Conservation (phyloP, 2,113 vertebrate species). For the Dasypus novemcinctus region DNA sequence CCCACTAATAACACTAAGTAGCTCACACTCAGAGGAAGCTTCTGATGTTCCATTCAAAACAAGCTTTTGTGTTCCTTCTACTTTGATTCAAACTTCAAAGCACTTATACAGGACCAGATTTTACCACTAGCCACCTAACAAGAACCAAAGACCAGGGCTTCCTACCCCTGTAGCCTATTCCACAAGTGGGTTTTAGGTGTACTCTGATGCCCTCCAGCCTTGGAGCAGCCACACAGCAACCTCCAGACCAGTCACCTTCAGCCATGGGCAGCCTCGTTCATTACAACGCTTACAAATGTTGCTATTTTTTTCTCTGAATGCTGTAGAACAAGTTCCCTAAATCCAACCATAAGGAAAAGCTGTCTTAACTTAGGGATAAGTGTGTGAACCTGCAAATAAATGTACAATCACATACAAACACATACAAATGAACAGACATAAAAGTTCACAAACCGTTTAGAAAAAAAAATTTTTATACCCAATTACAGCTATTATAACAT, state of each 20-base stretch:
- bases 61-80: slow-evolving; percentile 4
- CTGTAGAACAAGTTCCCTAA: not conserved
- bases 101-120: slow-evolving; percentile 6
- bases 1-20: not conserved
- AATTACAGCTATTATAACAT: not conserved
- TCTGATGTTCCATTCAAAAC: slow-evolving; percentile 23
- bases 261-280: not conserved
- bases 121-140: slow-evolving; percentile 32
- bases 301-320: slow-evolving; percentile 37
- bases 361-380: slow-evolving; percentile 11
- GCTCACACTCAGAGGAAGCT: not conserved
- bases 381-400: not conserved
- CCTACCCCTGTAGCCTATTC: not conserved
- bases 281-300: not conserved
- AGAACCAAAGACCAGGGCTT: slow-evolving; percentile 19
- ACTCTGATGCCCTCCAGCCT: not conserved
- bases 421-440: slow-evolving; percentile 15
- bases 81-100: slow-evolving; percentile 42
- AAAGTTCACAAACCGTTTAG: not conserved
- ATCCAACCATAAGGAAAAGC: slow-evolving; percentile 16
- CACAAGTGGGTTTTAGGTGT: not conserved
- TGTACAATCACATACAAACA: not conserved
- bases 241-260: not conserved
- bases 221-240: not conserved
- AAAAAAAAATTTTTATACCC: slow-evolving; percentile 18